A percentile compares a stretch with the other conserved stretches of the same genome.
Evolutionary conservation across 2,113 vertebrate genomes (phyloP).

Genomic region (Equus przewalskii): DNA sequence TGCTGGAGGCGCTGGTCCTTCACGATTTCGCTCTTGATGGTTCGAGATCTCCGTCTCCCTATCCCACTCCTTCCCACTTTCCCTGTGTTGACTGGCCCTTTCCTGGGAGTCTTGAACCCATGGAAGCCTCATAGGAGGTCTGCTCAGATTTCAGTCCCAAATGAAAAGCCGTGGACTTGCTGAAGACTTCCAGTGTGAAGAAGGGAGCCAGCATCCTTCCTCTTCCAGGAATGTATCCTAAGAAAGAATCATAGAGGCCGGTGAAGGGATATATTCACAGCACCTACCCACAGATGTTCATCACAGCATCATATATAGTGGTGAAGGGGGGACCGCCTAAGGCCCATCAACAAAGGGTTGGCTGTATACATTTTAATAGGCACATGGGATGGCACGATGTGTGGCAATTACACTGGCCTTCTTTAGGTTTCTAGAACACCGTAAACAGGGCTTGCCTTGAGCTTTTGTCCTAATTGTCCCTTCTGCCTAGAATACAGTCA

Average conservation of each 20-base stretch:
- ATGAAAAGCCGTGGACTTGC: background rate
- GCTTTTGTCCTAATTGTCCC: background rate
- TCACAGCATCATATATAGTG: background rate
- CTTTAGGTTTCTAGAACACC: background rate
- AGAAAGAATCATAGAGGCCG: no score
- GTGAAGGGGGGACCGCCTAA: background rate
- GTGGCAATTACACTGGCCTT: background rate
- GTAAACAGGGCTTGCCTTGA: background rate
- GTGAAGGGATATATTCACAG: background rate
- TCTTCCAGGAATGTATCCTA: background rate
- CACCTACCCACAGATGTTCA: background rate
- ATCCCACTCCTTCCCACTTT: fast-evolving
- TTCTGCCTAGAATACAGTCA: background rate
- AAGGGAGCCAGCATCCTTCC: background rate
- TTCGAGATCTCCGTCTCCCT: background rate
- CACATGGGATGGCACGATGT: background rate
- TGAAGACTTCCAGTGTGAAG: background rate
- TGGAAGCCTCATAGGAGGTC: background rate
- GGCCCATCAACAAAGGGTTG: no score
- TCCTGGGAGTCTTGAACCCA: background rate
- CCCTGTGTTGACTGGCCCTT: background rate
- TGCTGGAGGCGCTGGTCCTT: background rate
- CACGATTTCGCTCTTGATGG: fast-evolving
- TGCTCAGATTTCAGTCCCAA: background rate
- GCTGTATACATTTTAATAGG: background rate